These are phyloP conservation scores for Falco biarmicus DNA, from an alignment of 2,797 vertebrate species.

Conservation along the genomic window DNA sequence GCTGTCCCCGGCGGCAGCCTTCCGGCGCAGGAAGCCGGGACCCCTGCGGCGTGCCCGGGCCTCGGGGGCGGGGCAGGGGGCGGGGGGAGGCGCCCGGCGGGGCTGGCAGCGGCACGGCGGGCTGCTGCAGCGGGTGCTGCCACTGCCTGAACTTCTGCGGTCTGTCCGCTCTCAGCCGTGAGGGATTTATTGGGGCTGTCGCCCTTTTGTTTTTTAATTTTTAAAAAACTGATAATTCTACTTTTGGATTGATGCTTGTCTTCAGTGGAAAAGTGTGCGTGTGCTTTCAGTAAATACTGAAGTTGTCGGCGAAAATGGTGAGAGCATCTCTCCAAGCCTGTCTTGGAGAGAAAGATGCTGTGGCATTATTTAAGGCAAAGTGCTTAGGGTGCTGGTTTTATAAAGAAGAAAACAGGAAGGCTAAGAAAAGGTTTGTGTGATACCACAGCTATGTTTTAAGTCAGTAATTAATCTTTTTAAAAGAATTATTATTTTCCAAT, in stretches of 20 bases:
- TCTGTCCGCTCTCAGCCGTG: fast-evolving
- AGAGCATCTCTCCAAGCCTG: not conserved
- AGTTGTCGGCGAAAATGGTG: fast-evolving
- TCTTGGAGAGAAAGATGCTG: not conserved
- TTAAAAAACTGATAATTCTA: no score
- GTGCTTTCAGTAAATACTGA: no score
- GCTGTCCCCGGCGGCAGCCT: no score
- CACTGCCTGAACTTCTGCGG: fast-evolving
- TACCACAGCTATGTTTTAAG: not conserved
- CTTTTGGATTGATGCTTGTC: not conserved
- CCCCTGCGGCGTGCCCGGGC: fast-evolving
- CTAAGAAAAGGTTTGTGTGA: not conserved
- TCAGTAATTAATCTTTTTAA: not conserved
- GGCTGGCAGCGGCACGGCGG: no score
- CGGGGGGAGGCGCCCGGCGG: fast-evolving
- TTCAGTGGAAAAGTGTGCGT: not conserved
- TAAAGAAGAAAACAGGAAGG: not conserved
- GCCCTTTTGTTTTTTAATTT: not conserved
- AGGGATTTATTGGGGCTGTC: no score
- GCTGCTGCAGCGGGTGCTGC: fast-evolving
- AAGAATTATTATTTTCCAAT: not conserved
- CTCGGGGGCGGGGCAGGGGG: not conserved
- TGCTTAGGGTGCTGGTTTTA: not conserved
- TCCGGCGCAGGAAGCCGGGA: fast-evolving
- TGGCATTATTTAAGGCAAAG: not conserved